A percentile compares a stretch with the other conserved stretches of the same genome.
phyloP scores from a whole-genome alignment of 2,888 invertebrate species.

The Hirtodrosophila histrioides region DNA sequence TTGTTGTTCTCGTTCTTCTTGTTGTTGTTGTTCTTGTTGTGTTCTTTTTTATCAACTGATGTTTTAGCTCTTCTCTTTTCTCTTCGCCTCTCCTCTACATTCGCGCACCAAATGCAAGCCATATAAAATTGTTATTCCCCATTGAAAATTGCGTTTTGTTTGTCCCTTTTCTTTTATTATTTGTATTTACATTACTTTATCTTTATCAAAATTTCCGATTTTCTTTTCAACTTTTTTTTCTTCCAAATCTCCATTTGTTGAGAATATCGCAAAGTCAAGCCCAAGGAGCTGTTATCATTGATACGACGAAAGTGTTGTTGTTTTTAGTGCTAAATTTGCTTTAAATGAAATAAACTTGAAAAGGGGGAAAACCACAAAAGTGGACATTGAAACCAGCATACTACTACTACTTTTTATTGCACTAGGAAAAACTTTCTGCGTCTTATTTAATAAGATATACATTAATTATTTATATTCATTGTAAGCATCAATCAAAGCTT shows the following conservation, averaged over 20 bases:
- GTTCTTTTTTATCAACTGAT: constrained; percentile 36
- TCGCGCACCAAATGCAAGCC: constrained; percentile 49
- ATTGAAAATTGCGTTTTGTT: constrained; percentile 43
- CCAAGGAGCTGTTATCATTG: constrained; percentile 14
- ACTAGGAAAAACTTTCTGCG: no score
- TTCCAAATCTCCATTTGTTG: constrained; percentile 2
- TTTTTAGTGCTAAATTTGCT: neutral
- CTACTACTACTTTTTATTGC: no score
- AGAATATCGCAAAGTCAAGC: neutral
- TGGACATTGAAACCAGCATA: no score
- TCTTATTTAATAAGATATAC: neutral
- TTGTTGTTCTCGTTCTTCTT: constrained; percentile 10
- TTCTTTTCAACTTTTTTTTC: constrained; percentile 13
- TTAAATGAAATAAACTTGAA: neutral
- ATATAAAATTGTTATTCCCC: constrained; percentile 51
- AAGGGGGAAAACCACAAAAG: constrained; percentile 12
- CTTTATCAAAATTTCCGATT: constrained; percentile 38
- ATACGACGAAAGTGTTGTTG: constrained; percentile 2
- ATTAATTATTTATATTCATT: constrained; percentile 9
- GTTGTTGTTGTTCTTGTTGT: constrained; percentile 17
- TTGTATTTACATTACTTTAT: constrained; percentile 31
- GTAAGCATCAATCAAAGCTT: constrained; percentile 29
- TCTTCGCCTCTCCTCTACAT: constrained; percentile 4
- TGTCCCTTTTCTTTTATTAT: constrained; percentile 19
- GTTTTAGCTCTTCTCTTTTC: constrained; percentile 10